phyloP scores from a whole-genome alignment of 2,888 invertebrate species.

The Stramonita haemastoma region DNA sequence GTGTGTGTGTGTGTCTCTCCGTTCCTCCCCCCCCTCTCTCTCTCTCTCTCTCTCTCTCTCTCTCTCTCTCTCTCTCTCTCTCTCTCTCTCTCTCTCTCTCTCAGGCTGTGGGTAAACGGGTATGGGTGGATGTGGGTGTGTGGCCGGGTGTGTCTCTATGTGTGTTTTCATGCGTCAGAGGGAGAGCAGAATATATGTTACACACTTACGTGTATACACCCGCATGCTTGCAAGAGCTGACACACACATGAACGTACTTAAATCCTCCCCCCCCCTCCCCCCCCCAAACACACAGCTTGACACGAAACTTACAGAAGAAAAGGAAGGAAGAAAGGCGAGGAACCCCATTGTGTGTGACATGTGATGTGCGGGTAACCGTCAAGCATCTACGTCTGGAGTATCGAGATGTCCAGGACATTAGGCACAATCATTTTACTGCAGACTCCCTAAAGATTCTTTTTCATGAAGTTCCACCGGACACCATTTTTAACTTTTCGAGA shows the following conservation, averaged over 20 bases:
- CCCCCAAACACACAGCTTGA: not conserved
- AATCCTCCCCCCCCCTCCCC: not conserved
- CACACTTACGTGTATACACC: not conserved
- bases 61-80: constrained; percentile 17
- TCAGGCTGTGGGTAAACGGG: not conserved
- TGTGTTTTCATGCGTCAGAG: not conserved
- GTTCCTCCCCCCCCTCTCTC: constrained; percentile 8
- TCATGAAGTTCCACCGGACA: too few relatives aligned
- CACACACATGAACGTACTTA: not conserved
- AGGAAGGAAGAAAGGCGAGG: not conserved
- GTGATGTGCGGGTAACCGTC: too few relatives aligned
- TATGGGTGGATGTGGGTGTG: too few relatives aligned
- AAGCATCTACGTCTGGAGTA: too few relatives aligned
- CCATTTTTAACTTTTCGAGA: too few relatives aligned
- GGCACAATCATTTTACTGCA: too few relatives aligned
- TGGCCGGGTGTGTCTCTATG: not conserved
- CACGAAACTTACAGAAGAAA: too few relatives aligned
- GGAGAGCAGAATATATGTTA: too few relatives aligned
- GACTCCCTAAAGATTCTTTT: too few relatives aligned
- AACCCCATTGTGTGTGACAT: too few relatives aligned
- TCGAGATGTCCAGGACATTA: too few relatives aligned
- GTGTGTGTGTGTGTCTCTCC: not conserved
- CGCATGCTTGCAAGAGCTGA: not conserved
- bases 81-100: not conserved
- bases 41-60: constrained; percentile 23